Conservation (phyloP, 2,797 vertebrate species). For the Yasuhikotakia modesta region DNA sequence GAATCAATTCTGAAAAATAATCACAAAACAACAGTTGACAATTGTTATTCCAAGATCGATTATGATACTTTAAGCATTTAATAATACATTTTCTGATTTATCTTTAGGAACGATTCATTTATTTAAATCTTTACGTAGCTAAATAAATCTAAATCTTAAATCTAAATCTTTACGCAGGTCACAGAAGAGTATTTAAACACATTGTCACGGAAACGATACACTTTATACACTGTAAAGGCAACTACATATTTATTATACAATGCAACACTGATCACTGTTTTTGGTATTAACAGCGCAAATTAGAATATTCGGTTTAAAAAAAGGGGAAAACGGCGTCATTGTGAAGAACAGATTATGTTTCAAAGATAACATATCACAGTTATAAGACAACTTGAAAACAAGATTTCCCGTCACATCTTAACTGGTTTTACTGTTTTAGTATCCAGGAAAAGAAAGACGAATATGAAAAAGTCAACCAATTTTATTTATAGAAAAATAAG, state of each 20-base stretch:
- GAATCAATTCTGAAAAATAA: neutral
- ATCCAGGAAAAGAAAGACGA: conserved; percentile 12
- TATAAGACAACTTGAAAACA: neutral
- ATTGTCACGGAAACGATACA: neutral
- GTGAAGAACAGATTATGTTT: neutral
- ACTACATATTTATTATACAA: neutral
- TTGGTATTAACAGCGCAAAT: neutral
- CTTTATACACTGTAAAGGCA: neutral
- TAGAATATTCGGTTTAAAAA: neutral
- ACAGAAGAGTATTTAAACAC: neutral
- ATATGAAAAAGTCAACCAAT: neutral
- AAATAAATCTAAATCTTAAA: no score
- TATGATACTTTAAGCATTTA: no score
- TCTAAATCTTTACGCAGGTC: no score
- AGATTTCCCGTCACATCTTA: neutral
- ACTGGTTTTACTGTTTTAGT: conserved; percentile 32
- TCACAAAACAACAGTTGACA: neutral
- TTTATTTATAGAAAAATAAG: neutral
- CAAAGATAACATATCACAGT: neutral
- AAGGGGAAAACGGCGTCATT: neutral
- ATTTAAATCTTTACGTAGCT: no score
- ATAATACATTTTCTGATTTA: no score
- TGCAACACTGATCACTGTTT: neutral
- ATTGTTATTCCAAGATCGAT: no score
- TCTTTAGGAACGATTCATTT: no score